These are phyloP conservation scores for Podarcis muralis DNA, from an alignment of 2,113 vertebrate genomes.

Conservation along the genomic window DNA sequence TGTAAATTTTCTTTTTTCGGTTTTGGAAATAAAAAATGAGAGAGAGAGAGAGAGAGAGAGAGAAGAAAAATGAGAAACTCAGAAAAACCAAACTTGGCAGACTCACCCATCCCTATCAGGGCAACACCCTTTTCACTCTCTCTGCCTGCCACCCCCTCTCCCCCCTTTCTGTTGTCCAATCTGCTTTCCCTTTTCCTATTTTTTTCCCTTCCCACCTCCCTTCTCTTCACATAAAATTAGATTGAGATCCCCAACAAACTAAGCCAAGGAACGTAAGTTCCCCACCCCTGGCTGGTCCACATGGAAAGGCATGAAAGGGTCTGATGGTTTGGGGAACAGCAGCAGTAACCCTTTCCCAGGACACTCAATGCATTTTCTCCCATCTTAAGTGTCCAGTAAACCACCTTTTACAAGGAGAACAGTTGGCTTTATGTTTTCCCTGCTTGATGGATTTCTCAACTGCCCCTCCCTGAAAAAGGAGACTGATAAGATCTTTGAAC, in stretches of 20 bases:
- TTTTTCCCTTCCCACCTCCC: background rate
- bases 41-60: no score
- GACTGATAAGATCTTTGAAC: background rate
- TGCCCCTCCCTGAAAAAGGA: background rate
- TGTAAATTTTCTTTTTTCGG: no score
- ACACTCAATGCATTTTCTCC: background rate
- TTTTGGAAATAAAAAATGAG: no score
- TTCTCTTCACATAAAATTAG: background rate
- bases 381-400: background rate
- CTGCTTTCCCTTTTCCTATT: background rate
- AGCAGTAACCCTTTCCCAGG: background rate
- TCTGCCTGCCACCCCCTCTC: no score
- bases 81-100: no score
- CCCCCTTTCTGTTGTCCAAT: background rate
- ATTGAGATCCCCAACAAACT: background rate
- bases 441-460: background rate
- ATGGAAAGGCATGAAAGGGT: background rate
- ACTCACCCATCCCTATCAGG: background rate
- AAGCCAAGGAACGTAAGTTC: no score
- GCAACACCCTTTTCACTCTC: no score
- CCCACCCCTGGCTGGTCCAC: no score
- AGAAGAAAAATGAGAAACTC: no score
- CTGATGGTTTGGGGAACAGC: background rate
- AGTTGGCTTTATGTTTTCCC: background rate
- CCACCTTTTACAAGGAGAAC: background rate